A percentile compares a stretch with the other conserved stretches of the same genome.
These are phyloP conservation scores for Notothenia coriiceps DNA, from an alignment of 2,113 vertebrate genomes.

Conservation along the genomic window DNA sequence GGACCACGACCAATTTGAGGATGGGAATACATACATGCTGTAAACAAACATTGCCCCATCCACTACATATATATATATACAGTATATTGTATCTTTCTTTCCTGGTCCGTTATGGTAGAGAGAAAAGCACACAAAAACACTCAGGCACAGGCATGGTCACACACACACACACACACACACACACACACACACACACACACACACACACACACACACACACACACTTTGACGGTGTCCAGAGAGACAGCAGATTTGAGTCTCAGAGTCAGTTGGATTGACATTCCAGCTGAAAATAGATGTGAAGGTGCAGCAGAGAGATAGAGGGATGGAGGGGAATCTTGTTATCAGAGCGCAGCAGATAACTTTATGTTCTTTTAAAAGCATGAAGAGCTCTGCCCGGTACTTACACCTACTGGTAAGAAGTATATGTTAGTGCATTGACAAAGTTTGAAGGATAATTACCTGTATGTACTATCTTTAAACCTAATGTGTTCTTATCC, in stretches of 20 bases:
- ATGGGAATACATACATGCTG: background rate
- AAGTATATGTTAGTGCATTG: background rate
- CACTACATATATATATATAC: background rate
- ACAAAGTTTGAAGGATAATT: background rate
- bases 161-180: background rate
- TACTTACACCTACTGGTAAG: background rate
- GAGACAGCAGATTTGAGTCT: conserved; percentile 73
- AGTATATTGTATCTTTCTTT: background rate
- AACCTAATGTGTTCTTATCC: background rate
- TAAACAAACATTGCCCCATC: background rate
- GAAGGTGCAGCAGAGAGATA: conserved; percentile 42
- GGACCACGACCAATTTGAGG: background rate
- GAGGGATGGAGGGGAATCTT: conserved; percentile 63
- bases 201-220: background rate
- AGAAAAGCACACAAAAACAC: conserved; percentile 2
- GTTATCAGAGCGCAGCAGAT: conserved; percentile 54
- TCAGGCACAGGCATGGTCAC: background rate
- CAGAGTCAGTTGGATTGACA: conserved; percentile 71
- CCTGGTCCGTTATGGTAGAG: background rate
- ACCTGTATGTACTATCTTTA: background rate
- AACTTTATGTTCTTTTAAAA: conserved; percentile 47
- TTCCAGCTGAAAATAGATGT: conserved; percentile 76
- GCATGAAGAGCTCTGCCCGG: conserved; percentile 23
- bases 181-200: background rate
- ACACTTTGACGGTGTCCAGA: conserved; percentile 63